These are phyloP conservation scores for Acanthis flammea DNA, from an alignment of 2,797 vertebrate genomes.

Conservation along the genomic window DNA sequence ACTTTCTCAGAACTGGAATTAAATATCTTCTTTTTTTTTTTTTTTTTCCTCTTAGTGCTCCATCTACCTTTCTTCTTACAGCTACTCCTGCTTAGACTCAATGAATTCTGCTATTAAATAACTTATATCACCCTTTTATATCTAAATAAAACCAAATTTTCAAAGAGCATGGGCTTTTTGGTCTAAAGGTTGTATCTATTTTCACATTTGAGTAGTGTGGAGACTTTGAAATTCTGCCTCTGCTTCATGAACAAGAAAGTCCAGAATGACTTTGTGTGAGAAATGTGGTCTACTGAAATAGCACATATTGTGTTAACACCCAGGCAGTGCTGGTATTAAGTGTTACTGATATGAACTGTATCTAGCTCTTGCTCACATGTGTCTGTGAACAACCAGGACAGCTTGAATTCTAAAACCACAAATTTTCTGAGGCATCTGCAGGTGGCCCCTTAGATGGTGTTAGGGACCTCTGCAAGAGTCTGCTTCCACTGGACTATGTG, in stretches of 20 bases:
- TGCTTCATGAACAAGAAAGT: neutral
- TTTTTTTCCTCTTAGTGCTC: neutral
- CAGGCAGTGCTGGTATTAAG: neutral
- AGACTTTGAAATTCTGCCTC: neutral
- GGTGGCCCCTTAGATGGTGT: neutral
- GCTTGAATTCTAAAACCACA: neutral
- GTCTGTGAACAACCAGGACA: neutral
- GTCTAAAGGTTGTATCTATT: neutral
- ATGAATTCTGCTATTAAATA: neutral
- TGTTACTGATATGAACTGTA: neutral
- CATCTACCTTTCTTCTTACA: neutral
- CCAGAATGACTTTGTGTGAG: neutral
- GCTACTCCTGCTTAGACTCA: neutral
- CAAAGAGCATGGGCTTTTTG: neutral
- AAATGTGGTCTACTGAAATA: neutral
- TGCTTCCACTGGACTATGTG: neutral
- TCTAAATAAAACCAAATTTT: neutral
- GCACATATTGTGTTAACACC: neutral
- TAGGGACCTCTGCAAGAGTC: neutral
- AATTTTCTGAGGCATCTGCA: neutral
- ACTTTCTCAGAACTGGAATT: neutral
- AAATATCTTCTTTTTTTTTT: neutral
- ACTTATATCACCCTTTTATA: neutral
- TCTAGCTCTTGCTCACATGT: neutral
- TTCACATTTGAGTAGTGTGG: neutral